Evolutionary conservation across 2,888 invertebrate species (phyloP), one percentile per base, ranked within the genome.

Genomic region (Ochlodes sylvanus): DNA sequence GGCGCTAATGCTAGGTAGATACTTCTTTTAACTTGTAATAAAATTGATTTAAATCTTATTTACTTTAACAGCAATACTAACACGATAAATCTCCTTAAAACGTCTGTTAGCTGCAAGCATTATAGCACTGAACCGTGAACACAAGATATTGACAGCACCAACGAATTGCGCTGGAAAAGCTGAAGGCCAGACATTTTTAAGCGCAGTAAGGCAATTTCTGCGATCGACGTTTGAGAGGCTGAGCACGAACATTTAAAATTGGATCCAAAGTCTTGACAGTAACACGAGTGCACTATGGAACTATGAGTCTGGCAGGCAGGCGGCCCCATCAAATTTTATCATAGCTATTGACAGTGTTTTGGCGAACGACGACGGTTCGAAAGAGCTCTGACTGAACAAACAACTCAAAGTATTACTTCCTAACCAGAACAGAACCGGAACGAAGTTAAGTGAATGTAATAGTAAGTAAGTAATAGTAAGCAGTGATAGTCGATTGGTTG

Each of bases 271-370:
- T 73, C 63, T 64, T 78, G 85, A 86, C 89, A 83, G 78, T 84
- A 85, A 88, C 84, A 78, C 75, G 86, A 88, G 80, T 83, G 76
- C 70, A 73, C 72, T n/a, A n/a, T n/a, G 70, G 70, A 72, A 76
- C 74, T 72, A 77, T 71, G 72, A 79, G 80, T 77, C 78, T 76
- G 75, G 79, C 76, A 75, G 75, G 74, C 77, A 76, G 62, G 77
- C 73, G 76, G 76, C 76, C 76, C 81, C 82, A 88, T 90, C 86
- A 89, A 91, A 89, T 89, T 91, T 90, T 90, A 89, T 89, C 85
- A 86, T 81, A 79, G 77, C 80, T 77, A 86, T 88, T 87, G 89
- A 89, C 87, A 89, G 78, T 80, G 82, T 87, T 89, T 90, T 89
- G 87, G 88, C 89, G 78, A 80, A 74, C 78, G 73, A 75, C 78